Evolutionary conservation across 1,140 invertebrate species (phyloP), one percentile per base, ranked within the genome.

Genomic region (Nylanderia fulva): DNA sequence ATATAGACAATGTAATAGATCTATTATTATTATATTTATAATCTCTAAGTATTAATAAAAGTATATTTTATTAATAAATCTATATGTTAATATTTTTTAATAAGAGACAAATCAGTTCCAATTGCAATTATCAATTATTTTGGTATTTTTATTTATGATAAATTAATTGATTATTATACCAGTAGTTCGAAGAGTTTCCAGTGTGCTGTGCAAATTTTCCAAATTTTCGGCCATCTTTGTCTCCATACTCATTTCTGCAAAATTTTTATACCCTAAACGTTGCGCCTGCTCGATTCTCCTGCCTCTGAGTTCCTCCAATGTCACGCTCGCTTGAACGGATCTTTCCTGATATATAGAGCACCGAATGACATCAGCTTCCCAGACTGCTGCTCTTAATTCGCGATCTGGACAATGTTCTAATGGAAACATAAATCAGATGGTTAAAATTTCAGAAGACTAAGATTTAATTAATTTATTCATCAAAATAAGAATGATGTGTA

Each of bases 211-310:
- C 0, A 99, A 96, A 94, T 97, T 98, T 33, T 97, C 96, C n/a
- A 98, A 93, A 86, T 93, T 97, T 45, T 97, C 97, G 3, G 98
- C 98, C 98, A 99, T 99, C 96, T 99, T 99, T 0, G 98, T 99
- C 95, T 98, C 96, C 98, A 99, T 98, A 42, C 97, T 98, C 96
- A 99, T 96, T 42, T 98, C 96, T 0, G 96, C 97, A 94, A 96
- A 99, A 82, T 95, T 96, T 68, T 97, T 95, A 93, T 96, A 99
- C 0, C 98, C 98, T 63, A 99, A 94, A 27, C 97, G 86, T 90
- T 96, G 95, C 0, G 98, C 98, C 91, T 97, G 96, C 63, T 97
- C 96, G 36, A 92, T 93, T 91, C 98, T 96, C 60, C 96, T 91
- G 48, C 90, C 92, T 48, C 98, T 95, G 61, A 99, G 97, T 90